Base-by-base conservation (phyloP, 2,797 vertebrate species). In the Menidia menidia region DNA sequence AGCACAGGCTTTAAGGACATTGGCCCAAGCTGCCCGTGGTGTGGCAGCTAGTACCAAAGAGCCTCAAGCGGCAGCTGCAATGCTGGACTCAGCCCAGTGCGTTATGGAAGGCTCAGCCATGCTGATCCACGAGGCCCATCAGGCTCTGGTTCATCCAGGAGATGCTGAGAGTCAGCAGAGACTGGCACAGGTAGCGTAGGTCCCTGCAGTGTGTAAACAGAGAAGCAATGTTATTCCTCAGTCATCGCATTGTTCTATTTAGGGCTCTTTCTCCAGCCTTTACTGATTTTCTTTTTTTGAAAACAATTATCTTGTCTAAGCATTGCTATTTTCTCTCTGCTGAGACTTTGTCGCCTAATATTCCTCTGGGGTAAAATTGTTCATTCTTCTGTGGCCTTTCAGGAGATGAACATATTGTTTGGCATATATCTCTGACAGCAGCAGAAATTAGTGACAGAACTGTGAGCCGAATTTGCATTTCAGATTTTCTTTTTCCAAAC, bases 21-120 rank as follows among this genome's bases (percentile, higher is more conserved):
- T 99, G 92, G 98, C 97, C 63, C 97, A 98, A 87, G 96, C 98
- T 6, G 98, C 97, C 43, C 94, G 97, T 48, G 98, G 98, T 1
- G 98, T 99, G 39, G 97, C 98, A 2, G 98, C 98, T 0, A 97
- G 97, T 8, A 98, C 96, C 1, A 94, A 84, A 0, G 97, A 98
- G 86, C 96, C 97, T 0, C 90, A 94, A 58, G 95, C 97, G 15
- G 92, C 96, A 0, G 96, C 94, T 0, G 98, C 97, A 0, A 99
- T 99, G 97, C 70, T 99, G 84, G 98, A 99, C 71, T 98, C 98
- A 0, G 97, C 98, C 39, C 93, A 96, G 71, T 97, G 96, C 4
- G 98, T 99, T 66, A 99, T 99, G 98, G 98, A 99, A 79, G 98
- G 98, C 67, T 99, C 98, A 0, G 96, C 97, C 32, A 95, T 98